These are phyloP conservation scores for Silurus aristotelis DNA, from an alignment of 2,797 vertebrate genomes.

Conservation along the genomic window DNA sequence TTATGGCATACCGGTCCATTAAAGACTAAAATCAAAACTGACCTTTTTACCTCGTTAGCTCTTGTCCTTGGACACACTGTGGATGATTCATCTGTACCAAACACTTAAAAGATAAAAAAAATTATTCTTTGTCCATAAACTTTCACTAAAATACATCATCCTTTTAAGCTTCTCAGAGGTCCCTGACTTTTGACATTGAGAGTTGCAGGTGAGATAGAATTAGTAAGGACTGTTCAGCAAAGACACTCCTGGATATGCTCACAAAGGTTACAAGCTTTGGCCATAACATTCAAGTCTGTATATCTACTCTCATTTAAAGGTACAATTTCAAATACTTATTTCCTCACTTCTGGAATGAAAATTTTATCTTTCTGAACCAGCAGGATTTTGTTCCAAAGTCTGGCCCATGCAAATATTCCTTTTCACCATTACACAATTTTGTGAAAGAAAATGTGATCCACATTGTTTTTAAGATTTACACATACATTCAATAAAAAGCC, in stretches of 20 bases:
- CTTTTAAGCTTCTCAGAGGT: background rate
- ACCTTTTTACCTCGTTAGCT: background rate
- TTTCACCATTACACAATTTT: background rate
- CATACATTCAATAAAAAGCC: no score
- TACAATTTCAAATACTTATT: background rate
- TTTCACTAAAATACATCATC: background rate
- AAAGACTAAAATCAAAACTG: conserved; percentile 1
- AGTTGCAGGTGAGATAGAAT: background rate
- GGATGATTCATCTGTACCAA: background rate
- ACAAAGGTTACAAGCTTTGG: background rate
- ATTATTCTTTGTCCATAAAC: background rate
- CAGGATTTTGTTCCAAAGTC: background rate
- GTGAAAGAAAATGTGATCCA: background rate
- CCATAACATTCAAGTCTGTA: background rate
- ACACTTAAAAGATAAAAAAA: background rate
- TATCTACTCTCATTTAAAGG: background rate
- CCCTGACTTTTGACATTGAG: background rate
- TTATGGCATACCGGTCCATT: background rate
- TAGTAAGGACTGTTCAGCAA: background rate
- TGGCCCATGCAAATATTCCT: background rate
- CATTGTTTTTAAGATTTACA: no score
- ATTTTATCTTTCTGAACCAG: background rate
- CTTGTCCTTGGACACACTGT: background rate
- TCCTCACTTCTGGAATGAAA: background rate
- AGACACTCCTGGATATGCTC: background rate